Evolutionary conservation across 1,140 invertebrate species (phyloP).

Genomic region (Macrosteles quadrilineatus): DNA sequence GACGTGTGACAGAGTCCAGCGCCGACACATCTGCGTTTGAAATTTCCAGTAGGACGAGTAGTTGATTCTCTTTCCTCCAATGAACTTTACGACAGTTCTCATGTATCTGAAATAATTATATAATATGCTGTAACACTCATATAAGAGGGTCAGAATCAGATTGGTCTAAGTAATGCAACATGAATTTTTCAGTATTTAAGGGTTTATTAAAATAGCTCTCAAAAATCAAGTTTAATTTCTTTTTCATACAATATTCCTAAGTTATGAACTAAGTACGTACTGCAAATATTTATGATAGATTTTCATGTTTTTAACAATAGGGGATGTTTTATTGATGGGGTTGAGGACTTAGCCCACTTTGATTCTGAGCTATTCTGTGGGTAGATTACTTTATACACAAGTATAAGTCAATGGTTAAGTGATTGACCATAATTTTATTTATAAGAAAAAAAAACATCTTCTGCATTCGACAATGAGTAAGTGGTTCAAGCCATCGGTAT

Average conservation of each 20-base stretch:
- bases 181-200: background rate
- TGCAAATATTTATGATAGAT: background rate
- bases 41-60: too few relatives aligned
- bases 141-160: constrained; percentile 13
- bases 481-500: background rate
- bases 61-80: too few relatives aligned
- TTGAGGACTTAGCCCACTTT: constrained; percentile 10
- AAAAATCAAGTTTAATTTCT: background rate
- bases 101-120: too few relatives aligned
- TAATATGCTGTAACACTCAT: too few relatives aligned
- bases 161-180: background rate
- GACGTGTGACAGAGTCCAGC: too few relatives aligned
- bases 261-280: background rate
- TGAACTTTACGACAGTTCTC: too few relatives aligned
- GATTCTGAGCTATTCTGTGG: background rate
- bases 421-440: background rate
- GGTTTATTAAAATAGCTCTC: background rate
- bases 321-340: background rate
- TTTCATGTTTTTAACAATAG: background rate
- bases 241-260: background rate
- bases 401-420: background rate
- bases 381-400: background rate
- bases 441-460: background rate
- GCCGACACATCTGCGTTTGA: too few relatives aligned
- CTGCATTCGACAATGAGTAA: background rate